Evolutionary conservation across 2,888 invertebrate species (phyloP), one percentile per base, ranked within the genome.

Genomic region (Fragum fragum): DNA sequence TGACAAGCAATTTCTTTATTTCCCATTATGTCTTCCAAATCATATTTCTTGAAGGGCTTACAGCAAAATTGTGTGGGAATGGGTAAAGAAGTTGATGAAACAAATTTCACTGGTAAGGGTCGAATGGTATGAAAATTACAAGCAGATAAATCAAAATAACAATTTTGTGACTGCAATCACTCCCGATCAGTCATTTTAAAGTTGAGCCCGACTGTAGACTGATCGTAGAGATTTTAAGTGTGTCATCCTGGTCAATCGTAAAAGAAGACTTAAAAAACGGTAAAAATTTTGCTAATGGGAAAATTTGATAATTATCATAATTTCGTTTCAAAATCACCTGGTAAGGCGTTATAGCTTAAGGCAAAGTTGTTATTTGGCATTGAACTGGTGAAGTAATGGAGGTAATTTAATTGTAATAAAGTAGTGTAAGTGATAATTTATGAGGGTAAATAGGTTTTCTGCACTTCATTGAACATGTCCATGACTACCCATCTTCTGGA

Each of bases 281-380:
- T 57, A 57, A 57, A 57, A 57, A 23, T 9, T 63, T 63, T 18
- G 63, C 32, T 63, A 32, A 63, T 63, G 63, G 63, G 63, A 63
- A 63, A 63, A 32, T 63, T 63, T 28, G n/a, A 63, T 63, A 63
- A 63, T 63, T 32, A 63, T 32, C 36, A 32, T 63, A 63, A 63
- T 63, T 63, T 32, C 18, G 36, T 29, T 63, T 21, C 36, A 5
- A 1, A 32, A 63, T 63, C 18, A 63, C 63, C 32, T 29, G 16
- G 9, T 28, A 63, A 63, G 63, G 63, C 28, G 63, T 32, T 36
- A 63, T 57, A 26, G 21, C 57, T n/a, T 3, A 5, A 5, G 57
- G 57, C 47, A 47, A 39, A 47, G 14, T 47, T 47, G 47, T 9
- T 47, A n/a, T 47, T 47, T 14, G 47, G 47, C 47, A 47, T 9